phyloP scores from a whole-genome alignment of 2,888 invertebrate species.

The Chalcosyrphus nemorum region DNA sequence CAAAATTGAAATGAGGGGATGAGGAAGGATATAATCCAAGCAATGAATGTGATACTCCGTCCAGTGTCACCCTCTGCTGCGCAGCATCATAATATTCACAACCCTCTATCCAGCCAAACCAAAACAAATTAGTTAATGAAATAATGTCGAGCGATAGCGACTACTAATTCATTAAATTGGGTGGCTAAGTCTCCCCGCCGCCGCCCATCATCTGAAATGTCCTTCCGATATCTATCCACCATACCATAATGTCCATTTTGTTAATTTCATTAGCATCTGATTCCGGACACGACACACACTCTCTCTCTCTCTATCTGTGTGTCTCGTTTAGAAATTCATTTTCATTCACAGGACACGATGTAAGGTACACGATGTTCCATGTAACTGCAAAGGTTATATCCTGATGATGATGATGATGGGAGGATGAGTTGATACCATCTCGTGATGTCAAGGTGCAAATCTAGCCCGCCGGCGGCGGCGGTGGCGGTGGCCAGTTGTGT shows the following conservation, averaged over 20 bases:
- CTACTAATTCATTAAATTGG: slow-evolving; percentile 75
- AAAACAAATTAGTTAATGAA: slow-evolving; percentile 75
- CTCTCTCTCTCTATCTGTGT: too few species aligned
- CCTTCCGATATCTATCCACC: slow-evolving; percentile 4
- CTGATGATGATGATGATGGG: background rate
- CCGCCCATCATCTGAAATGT: too few species aligned
- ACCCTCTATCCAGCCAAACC: slow-evolving; percentile 34
- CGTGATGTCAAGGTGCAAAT: slow-evolving; percentile 69
- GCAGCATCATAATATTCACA: slow-evolving; percentile 11
- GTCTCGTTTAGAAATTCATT: slow-evolving; percentile 27
- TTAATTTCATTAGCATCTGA: slow-evolving; percentile 73
- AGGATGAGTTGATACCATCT: background rate
- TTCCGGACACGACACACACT: too few species aligned
- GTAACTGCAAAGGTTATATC: slow-evolving; percentile 28
- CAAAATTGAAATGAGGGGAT: slow-evolving; percentile 59
- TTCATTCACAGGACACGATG: slow-evolving; percentile 14
- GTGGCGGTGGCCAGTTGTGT: background rate
- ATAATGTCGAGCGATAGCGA: slow-evolving; percentile 74
- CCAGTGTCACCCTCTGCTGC: background rate
- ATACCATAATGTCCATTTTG: slow-evolving; percentile 67
- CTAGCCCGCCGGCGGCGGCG: slow-evolving; percentile 29
- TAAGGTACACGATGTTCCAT: slow-evolving; percentile 39
- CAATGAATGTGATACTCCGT: slow-evolving; percentile 4
- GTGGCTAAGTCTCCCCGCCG: slow-evolving; percentile 60
- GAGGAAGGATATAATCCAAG: too few species aligned